Conservation (phyloP, 2,113 vertebrate genomes). For the Scartelaos histophorus region DNA sequence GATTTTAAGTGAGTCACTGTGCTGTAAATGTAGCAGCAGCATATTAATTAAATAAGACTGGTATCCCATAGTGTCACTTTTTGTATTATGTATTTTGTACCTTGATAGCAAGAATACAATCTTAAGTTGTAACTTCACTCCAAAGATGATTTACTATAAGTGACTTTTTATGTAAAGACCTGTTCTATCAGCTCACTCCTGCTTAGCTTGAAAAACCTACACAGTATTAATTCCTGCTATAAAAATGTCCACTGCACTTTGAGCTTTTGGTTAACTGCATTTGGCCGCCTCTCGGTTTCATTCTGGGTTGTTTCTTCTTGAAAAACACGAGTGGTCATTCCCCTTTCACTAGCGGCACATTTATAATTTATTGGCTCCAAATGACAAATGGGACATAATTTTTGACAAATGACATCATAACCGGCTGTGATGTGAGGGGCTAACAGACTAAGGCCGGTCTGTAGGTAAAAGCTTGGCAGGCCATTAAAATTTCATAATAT, state of each 20-base stretch:
- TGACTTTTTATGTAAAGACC: neutral
- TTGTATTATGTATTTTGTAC: neutral
- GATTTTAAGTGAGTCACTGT: neutral
- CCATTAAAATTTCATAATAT: conserved; percentile 71
- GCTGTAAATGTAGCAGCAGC: neutral
- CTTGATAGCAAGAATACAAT: neutral
- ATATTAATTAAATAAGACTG: neutral
- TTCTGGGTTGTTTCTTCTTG: conserved; percentile 19
- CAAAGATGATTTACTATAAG: neutral
- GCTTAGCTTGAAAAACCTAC: neutral
- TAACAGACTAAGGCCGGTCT: conserved; percentile 49
- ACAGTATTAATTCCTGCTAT: neutral
- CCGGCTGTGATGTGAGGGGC: conserved; percentile 45
- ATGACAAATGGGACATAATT: conserved; percentile 66
- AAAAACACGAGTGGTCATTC: conserved; percentile 39
- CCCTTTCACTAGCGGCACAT: conserved; percentile 44
- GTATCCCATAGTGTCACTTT: neutral
- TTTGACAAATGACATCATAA: conserved; percentile 70
- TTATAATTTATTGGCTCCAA: conserved; percentile 63
- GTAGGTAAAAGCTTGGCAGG: conserved; percentile 56
- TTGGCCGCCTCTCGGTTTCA: conserved; percentile 13
- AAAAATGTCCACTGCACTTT: neutral
- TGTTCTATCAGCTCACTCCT: neutral
- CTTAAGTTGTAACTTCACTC: neutral
- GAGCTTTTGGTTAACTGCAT: conserved; percentile 13